Base-by-base conservation (phyloP, 2,888 invertebrate genomes). In the Xestia ashworthii region DNA sequence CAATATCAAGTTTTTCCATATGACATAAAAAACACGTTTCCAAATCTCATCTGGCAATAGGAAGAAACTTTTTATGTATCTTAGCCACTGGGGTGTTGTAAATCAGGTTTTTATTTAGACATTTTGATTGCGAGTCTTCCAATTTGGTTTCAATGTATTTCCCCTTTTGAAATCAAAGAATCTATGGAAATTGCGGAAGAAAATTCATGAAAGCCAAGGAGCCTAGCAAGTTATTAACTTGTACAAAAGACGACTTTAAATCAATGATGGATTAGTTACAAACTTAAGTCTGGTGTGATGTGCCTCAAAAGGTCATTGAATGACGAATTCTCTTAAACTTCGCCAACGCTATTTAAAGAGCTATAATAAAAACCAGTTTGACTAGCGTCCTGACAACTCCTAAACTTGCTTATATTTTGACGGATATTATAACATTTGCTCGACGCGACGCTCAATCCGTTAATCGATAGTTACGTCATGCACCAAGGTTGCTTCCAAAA, bases 91-190 rank as follows among this genome's bases (percentile, higher is more conserved):
- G 76, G 69, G 67, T 73, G 78, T 50, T 74, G 74, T 82, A 79
- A 87, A 77, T 71, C 84, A 75, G 68, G 48, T 77, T 84, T 78
- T 79, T 87, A 81, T 86, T 84, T 84, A 68, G 72, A 86, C 78
- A 76, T 74, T 84, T 84, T 83, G 77, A 83, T 83, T 74, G 84
- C 73, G 55, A 70, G 38, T 64, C 67, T 76, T 65, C 55, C 46
- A 65, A 64, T 38, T 71, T 6, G 19, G 46, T 64, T 32, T n/a
- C 58, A 74, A 80, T 68, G 60, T 55, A 38, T 79, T 65, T 44
- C 58, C 65, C 41, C 44, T 65, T 75, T 71, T 80, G 62, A 60
- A 55, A 72, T 76, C 73, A 69, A 74, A 80, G 41, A 84, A 71
- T 74, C 71, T 65, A 65, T 50, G 25, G 50, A 46, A 68, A 50